Conservation (phyloP, 1,140 invertebrate species). For the Trichomalopsis sarcophagae region DNA sequence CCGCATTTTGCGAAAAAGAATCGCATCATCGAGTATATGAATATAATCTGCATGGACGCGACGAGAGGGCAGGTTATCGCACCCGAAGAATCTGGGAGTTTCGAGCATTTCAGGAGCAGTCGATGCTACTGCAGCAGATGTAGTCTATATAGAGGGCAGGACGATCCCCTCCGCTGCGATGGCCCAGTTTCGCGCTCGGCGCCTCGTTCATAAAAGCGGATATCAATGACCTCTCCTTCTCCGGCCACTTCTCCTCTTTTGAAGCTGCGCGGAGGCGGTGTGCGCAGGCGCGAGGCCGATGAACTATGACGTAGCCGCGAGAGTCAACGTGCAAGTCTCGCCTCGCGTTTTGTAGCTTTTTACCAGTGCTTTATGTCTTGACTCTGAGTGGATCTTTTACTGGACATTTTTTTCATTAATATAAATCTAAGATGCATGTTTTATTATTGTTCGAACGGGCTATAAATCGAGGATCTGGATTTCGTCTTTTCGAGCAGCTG, state of each 20-base stretch:
- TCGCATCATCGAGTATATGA: too few species aligned
- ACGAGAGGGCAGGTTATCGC: neutral
- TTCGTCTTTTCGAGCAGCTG: too few species aligned
- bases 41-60: too few species aligned
- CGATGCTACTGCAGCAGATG: neutral
- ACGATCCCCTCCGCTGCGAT: slow-evolving; percentile 47
- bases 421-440: too few species aligned
- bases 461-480: too few species aligned
- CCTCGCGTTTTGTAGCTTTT: neutral
- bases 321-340: neutral
- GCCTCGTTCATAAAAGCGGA: slow-evolving; percentile 55
- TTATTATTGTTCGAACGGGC: too few species aligned
- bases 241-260: slow-evolving; percentile 17
- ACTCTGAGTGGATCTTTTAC: neutral
- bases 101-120: too few species aligned
- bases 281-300: neutral
- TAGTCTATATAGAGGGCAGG: neutral
- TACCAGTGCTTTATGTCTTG: neutral
- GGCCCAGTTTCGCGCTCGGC: slow-evolving; percentile 55
- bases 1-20: too few species aligned
- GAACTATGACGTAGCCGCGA: neutral
- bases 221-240: slow-evolving; percentile 57
- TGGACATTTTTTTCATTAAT: neutral
- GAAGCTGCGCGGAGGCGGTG: neutral
- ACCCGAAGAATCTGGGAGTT: too few species aligned